Conservation (phyloP, 2,888 invertebrate species). For the Tenthredo livida region DNA sequence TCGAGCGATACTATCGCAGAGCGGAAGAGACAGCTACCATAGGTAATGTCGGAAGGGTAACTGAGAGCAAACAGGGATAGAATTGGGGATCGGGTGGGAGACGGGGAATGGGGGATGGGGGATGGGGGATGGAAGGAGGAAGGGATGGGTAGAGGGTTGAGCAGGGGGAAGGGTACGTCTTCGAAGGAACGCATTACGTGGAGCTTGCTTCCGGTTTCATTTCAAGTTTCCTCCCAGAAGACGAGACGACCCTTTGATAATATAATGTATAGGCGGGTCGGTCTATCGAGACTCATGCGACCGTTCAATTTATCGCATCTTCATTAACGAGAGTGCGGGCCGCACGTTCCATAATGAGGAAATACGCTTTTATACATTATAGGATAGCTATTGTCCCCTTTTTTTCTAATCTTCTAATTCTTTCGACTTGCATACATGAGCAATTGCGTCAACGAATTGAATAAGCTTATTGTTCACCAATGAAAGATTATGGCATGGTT, state of each 20-base stretch:
- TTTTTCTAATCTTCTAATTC: neutral
- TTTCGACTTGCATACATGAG: neutral
- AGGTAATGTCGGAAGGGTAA: conserved; percentile 1
- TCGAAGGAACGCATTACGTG: conserved; percentile 31
- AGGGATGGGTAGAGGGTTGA: neutral
- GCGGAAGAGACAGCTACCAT: neutral
- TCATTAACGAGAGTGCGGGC: conserved; percentile 13
- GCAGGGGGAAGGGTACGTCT: neutral
- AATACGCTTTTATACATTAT: neutral
- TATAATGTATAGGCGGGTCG: neutral
- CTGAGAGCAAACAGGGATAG: conserved; percentile 11
- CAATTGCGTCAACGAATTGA: neutral
- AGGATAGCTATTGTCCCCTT: neutral
- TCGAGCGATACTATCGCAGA: neutral
- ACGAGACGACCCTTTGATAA: conserved; percentile 39
- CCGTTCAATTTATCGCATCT: conserved; percentile 38
- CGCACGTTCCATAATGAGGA: neutral
- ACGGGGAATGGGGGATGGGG: neutral
- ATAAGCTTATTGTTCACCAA: neutral
- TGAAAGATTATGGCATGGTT: neutral
- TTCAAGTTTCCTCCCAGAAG: conserved; percentile 46
- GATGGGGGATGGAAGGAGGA: neutral
- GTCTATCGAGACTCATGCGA: conserved; percentile 22
- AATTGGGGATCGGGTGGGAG: neutral
- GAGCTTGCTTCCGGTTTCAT: conserved; percentile 44